These are phyloP conservation scores for Mycteria americana DNA, from an alignment of 2,797 vertebrate species.

Conservation along the genomic window DNA sequence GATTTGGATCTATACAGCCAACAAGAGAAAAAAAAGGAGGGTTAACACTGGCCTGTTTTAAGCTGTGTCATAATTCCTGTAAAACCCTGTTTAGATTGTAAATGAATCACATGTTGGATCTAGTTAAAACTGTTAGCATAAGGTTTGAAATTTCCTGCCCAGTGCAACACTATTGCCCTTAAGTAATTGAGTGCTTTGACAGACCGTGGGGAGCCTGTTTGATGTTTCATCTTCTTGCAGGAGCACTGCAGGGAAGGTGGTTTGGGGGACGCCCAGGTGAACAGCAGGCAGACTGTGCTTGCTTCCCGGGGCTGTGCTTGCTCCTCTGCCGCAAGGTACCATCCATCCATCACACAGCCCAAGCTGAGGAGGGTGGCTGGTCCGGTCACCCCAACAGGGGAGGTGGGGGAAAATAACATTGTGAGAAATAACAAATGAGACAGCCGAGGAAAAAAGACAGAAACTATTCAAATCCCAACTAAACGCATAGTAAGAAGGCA, in stretches of 20 bases:
- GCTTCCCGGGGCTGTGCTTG: background rate
- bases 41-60: background rate
- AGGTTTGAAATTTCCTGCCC: background rate
- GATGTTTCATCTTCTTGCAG: background rate
- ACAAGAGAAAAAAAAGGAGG: background rate
- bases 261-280: background rate
- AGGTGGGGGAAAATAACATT: background rate
- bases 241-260: background rate
- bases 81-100: background rate
- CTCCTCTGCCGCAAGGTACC: background rate
- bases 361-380: background rate
- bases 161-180: background rate
- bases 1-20: background rate
- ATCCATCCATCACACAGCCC: fast-evolving
- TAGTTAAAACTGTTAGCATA: background rate
- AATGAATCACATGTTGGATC: background rate
- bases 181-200: background rate
- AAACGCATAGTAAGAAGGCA: background rate
- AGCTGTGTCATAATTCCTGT: background rate
- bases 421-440: background rate
- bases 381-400: fast-evolving
- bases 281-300: background rate
- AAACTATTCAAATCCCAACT: background rate
- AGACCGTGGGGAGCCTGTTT: background rate
- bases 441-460: background rate